These are phyloP conservation scores for Caenorhabditis panamensis DNA, from an alignment of 2,888 invertebrate species.

Conservation along the genomic window DNA sequence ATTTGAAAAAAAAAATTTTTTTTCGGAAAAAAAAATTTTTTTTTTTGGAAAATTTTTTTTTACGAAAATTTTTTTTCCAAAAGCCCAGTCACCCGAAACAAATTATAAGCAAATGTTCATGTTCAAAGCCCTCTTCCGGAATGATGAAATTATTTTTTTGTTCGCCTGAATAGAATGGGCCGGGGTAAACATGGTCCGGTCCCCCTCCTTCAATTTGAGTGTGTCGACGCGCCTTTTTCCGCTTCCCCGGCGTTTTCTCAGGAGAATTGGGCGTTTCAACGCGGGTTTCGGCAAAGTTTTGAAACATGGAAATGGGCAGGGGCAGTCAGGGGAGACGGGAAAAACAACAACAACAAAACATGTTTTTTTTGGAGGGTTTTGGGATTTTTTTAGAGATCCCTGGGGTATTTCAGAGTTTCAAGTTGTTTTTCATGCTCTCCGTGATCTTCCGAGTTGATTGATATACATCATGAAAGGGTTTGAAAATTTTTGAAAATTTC, in stretches of 20 bases:
- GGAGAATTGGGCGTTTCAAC: neutral
- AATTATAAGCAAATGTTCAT: neutral
- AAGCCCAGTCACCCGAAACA: too few species aligned
- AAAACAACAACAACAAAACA: neutral
- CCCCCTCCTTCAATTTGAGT: slow-evolving; percentile 3
- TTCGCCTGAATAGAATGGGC: neutral
- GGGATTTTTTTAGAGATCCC: neutral
- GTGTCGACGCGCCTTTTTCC: neutral
- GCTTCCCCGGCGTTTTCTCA: neutral
- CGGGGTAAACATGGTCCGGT: slow-evolving; percentile 1
- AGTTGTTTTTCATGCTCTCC: neutral
- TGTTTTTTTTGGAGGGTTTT: neutral
- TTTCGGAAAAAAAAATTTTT: neutral
- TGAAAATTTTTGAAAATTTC: neutral
- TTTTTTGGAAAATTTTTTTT: too few species aligned
- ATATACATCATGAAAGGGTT: neutral
- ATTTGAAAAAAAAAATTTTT: too few species aligned
- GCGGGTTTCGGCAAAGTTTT: neutral
- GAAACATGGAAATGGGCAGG: neutral
- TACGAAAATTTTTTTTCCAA: too few species aligned
- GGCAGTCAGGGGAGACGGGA: too few species aligned
- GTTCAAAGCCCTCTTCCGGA: neutral
- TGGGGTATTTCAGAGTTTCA: neutral
- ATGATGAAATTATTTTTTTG: neutral
- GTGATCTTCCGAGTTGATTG: neutral